Base-by-base conservation (phyloP, 92 coral and sea anemone genomes). In the Galaxea fascicularis region DNA sequence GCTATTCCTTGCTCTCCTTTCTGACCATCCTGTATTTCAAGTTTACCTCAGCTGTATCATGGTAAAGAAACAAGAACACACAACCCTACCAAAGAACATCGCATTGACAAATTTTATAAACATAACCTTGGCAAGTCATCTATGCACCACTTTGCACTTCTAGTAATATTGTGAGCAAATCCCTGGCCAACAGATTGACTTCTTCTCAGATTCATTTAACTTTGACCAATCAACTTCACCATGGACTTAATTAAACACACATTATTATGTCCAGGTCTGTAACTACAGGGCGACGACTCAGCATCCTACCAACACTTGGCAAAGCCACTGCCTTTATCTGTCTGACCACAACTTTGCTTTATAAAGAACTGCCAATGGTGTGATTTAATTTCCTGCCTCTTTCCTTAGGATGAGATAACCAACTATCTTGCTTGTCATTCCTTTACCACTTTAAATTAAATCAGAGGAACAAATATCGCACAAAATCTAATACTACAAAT, bases 401-500 rank as follows among this genome's bases (percentile, higher is more conserved):
- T 20, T 28, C 25, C 10, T 49, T 14, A 14, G 12, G 12, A 4
- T n/a, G 30, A 22, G 62, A 44, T 49, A 30, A 5, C 44, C 21
- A 20, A 8, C 75, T 66, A 27, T 64, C 60, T 65, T 6, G 64
- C 52, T 13, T 11, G 29, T 28, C 25, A n/a, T 41, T 16, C 8
- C 59, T 17, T 59, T 39, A 24, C 59, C 56, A 3, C 53, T 52
- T 49, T 29, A 66, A 35, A 68, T 65, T 65, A 51, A 79, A 79
- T 51, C 31, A 65, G 18, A 79, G 53, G 51, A 79, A 79, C 84
- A 79, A 47, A 66, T 66, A 65, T 79, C 49, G 84, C 75, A 66
- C 72, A 78, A 35, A 41, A 35, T 68, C 75, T 79, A 45, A 63
- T 45, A 25, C 44, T 45, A 64, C 60, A 16, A 78, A 41, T 2